Evolutionary conservation across 2,888 invertebrate genomes (phyloP).

Genomic region (Lathronympha strigana): DNA sequence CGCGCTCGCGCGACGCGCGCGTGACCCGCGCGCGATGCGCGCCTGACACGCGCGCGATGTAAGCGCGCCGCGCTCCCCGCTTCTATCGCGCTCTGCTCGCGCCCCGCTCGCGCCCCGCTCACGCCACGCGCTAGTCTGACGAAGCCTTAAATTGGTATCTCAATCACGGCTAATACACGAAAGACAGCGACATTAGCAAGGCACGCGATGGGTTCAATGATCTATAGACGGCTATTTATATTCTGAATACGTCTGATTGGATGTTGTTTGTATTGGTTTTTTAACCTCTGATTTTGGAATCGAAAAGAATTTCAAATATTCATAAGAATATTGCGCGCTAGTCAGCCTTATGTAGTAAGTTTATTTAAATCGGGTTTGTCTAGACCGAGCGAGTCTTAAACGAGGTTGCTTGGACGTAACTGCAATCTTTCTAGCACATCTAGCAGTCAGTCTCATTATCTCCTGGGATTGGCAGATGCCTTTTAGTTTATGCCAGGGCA

Average conservation of each 20-base stretch:
- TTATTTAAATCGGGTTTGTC: slow-evolving; percentile 42
- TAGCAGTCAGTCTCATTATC: slow-evolving; percentile 37
- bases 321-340: slow-evolving; percentile 31
- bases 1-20: no score
- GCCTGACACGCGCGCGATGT: no score
- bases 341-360: slow-evolving; percentile 27
- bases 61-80: no score
- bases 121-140: no score
- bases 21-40: no score
- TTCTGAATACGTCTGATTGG: slow-evolving; percentile 39
- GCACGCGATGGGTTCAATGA: slow-evolving; percentile 34
- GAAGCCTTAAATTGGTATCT: slow-evolving; percentile 24
- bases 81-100: no score
- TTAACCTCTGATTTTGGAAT: slow-evolving; percentile 36
- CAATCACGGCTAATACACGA: slow-evolving; percentile 27
- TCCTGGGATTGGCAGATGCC: slow-evolving; percentile 38
- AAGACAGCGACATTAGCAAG: slow-evolving; percentile 36
- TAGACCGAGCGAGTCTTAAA: slow-evolving; percentile 37
- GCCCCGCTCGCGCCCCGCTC: no score
- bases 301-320: slow-evolving; percentile 32
- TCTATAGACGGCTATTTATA: slow-evolving; percentile 41
- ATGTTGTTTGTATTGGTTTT: slow-evolving; percentile 40
- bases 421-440: slow-evolving; percentile 41
- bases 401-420: slow-evolving; percentile 33
- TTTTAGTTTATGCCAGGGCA: slow-evolving; percentile 26